Evolutionary conservation across 2,113 vertebrate genomes (phyloP).

Genomic region (Thinocorus orbignyianus): DNA sequence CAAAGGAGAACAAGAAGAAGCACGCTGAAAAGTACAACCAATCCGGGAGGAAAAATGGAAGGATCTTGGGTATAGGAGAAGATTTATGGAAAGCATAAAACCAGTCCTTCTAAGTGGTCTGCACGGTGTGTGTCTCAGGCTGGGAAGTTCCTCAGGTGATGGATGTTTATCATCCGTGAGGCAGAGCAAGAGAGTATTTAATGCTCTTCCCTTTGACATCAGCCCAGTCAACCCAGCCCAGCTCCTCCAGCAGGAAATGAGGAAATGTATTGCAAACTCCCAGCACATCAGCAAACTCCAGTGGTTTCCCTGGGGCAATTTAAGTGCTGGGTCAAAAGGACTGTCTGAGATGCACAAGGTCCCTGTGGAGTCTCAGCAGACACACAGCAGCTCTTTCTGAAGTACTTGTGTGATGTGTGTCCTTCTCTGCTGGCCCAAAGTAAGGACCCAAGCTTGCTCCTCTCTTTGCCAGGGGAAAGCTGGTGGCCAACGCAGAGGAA

Average conservation of each 20-base stretch:
- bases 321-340: background rate
- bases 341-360: background rate
- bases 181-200: background rate
- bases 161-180: background rate
- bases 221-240: background rate
- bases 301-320: background rate
- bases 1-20: background rate
- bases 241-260: background rate
- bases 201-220: background rate
- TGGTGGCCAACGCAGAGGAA: background rate
- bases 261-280: fast-evolving
- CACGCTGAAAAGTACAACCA: background rate
- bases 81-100: background rate
- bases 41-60: background rate
- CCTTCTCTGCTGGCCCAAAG: background rate
- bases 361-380: background rate
- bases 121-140: background rate
- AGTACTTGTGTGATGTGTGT: background rate
- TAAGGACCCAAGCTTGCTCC: background rate
- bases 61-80: background rate
- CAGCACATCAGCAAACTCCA: background rate
- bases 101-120: background rate
- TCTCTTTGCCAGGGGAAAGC: background rate
- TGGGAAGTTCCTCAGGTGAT: background rate
- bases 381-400: background rate